Evolutionary conservation across 53 echinoderm and acorn worm genomes (phyloP).

Genomic region (Pentamera pediparva): DNA sequence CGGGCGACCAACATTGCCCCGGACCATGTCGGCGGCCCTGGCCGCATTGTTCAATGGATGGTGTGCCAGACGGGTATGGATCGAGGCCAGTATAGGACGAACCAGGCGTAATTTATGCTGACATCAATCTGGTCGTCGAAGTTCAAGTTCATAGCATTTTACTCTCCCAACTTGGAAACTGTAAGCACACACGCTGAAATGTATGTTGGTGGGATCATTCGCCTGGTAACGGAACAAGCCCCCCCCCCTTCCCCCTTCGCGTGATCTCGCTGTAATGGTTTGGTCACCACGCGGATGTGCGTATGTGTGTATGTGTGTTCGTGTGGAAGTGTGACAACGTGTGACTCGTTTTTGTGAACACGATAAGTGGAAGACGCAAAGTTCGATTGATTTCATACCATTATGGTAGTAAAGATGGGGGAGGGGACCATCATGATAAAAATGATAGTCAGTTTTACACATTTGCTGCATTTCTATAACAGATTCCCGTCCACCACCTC

Average conservation of each 20-base stretch:
- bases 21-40: too few relatives aligned
- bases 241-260: background rate
- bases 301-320: background rate
- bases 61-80: slow-evolving; percentile 3
- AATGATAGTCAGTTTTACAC: background rate
- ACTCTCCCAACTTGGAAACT: background rate
- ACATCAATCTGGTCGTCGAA: slow-evolving; percentile 4
- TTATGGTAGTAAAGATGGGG: background rate
- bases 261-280: background rate
- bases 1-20: too few relatives aligned
- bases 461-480: slow-evolving; percentile 18
- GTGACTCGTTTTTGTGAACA: background rate
- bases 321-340: too few relatives aligned
- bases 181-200: slow-evolving; percentile 4
- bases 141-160: slow-evolving; percentile 3
- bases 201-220: background rate
- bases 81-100: background rate
- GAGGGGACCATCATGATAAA: background rate
- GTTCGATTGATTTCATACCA: background rate
- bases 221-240: background rate
- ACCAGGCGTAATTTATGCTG: slow-evolving; percentile 5
- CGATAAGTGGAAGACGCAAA: background rate
- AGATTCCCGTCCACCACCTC: slow-evolving; percentile 13
- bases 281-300: background rate
- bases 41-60: background rate